These are phyloP conservation scores for Portevinia maculata DNA, from an alignment of 2,888 invertebrate species.

Conservation along the genomic window DNA sequence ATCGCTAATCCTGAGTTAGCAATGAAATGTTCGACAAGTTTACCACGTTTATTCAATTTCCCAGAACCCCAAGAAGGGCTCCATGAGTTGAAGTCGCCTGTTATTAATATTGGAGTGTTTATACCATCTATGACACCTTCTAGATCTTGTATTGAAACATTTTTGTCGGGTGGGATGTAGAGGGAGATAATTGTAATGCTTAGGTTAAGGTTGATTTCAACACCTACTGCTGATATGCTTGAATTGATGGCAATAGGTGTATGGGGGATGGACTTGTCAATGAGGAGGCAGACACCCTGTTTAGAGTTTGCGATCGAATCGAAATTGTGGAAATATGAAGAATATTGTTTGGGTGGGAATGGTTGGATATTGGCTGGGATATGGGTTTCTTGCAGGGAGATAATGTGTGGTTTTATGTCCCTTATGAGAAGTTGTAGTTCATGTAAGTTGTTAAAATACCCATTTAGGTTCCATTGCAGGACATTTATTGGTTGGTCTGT, in stretches of 20 bases:
- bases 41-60: too few species aligned
- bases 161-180: slow-evolving; percentile 47
- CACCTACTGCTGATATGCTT: slow-evolving; percentile 36
- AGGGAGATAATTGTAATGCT: slow-evolving; percentile 24
- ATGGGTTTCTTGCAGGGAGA: slow-evolving; percentile 51
- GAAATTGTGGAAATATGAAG: slow-evolving; percentile 49
- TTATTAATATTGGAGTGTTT: too few species aligned
- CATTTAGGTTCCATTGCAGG: not conserved
- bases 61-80: too few species aligned
- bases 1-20: too few species aligned
- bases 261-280: slow-evolving; percentile 56
- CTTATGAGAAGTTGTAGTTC: not conserved
- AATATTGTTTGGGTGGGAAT: slow-evolving; percentile 2
- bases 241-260: slow-evolving; percentile 22
- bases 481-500: not conserved
- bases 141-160: too few species aligned
- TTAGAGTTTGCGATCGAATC: slow-evolving; percentile 40
- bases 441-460: not conserved
- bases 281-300: slow-evolving; percentile 53
- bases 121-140: too few species aligned
- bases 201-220: slow-evolving; percentile 29
- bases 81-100: too few species aligned
- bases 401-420: not conserved
- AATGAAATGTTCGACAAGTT: too few species aligned
- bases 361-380: not conserved